These are phyloP conservation scores for Trichogramma pretiosum DNA, from an alignment of 1,140 invertebrate genomes.

Conservation along the genomic window DNA sequence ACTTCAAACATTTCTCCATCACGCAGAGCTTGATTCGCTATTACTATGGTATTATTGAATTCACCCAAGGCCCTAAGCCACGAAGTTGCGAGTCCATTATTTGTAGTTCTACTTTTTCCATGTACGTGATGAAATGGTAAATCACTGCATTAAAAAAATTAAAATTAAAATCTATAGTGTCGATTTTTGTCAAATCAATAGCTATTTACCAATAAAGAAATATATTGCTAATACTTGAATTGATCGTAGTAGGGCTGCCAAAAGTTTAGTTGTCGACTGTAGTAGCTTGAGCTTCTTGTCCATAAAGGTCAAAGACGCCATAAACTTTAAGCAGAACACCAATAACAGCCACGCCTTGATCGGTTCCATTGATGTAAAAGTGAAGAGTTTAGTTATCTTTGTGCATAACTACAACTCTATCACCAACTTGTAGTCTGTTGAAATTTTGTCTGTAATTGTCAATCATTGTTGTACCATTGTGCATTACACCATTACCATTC, in stretches of 20 bases:
- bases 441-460: constrained; percentile 89
- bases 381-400: constrained; percentile 79
- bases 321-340: constrained; percentile 81
- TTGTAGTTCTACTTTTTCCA: constrained; percentile 80
- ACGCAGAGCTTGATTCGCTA: constrained; percentile 75
- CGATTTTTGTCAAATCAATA: neutral
- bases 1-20: constrained; percentile 93
- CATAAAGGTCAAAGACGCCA: constrained; percentile 90
- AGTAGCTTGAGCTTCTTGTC: constrained; percentile 86
- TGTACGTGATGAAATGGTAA: constrained; percentile 82
- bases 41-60: constrained; percentile 90
- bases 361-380: constrained; percentile 87
- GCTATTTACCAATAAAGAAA: constrained; percentile 62
- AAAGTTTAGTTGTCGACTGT: constrained; percentile 69
- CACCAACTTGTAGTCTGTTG: constrained; percentile 78
- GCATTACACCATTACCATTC: constrained; percentile 92
- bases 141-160: constrained; percentile 51
- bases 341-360: constrained; percentile 81
- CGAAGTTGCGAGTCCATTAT: constrained; percentile 75
- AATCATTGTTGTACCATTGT: constrained; percentile 85
- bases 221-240: constrained; percentile 65
- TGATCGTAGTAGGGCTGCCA: constrained; percentile 60
- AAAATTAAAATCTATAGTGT: constrained; percentile 13
- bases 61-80: constrained; percentile 78
- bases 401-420: constrained; percentile 82